Base-by-base conservation (phyloP, 1,140 invertebrate genomes). In the Pseudoatta argentina region DNA sequence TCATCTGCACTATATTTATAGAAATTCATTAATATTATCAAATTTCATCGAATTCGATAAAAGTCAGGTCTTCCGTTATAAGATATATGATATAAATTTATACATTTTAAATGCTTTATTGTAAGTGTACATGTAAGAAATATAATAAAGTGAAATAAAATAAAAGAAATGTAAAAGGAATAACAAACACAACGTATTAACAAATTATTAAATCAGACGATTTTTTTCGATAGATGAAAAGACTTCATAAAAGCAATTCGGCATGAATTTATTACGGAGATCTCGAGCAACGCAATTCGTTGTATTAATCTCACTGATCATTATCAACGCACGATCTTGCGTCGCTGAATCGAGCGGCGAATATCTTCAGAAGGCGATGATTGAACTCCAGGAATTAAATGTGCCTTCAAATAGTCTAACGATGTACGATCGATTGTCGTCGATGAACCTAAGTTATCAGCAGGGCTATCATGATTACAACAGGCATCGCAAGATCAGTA, bases 311-410 rank as follows among this genome's bases (percentile, higher is more conserved):
- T 85, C 55, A n/a, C 51, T 86, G 8, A 87, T 88, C 6, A 53
- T 69, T 44, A 27, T 61, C 39, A 81, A 64, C 12, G 53, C 59
- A 73, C 51, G 24, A 64, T 51, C 14, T 12, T 67, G 59, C 39
- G 82, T 44, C 71, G 51, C 87, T 16, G 92, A 93, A 64, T 89
- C 93, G 1, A 93, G 93, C 55, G 92, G 86, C 16, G 91, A 93
- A 1, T 93, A 93, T 86, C 89, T 93, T 18, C 88, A 87, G 21
- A 92, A 93, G 24, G 93, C 81, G 48, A 93, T 93, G 92, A 55
- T 88, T 7, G 88, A 93, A 71, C 87, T 93, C 16, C 90, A 91
- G 51, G 86, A 90, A 57, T 85, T 93, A 61, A 91, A 93, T 78
- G 24, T 89, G 8, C 86, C 88, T 3, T 55, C 87, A 2, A 82